Base-by-base conservation (phyloP, 2,113 vertebrate species). In the Sceloporus undulatus region DNA sequence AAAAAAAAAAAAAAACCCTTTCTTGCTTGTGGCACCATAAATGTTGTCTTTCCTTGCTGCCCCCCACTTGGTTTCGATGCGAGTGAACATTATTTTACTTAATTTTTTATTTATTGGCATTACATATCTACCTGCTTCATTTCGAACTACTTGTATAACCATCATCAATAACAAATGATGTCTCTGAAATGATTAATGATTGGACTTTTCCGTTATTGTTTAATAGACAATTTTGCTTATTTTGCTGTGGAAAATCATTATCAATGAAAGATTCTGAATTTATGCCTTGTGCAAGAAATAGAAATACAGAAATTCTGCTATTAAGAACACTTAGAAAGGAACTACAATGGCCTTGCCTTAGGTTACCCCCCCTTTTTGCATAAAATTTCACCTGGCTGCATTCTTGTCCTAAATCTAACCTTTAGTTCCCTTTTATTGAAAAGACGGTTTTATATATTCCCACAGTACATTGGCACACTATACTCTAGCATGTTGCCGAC, bases 391-490 rank as follows among this genome's bases (percentile, higher is more conserved):
- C 48, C 77, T 80, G 89, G 54, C 65, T 29, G 9, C 62, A 90
- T 87, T 80, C 38, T 59, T 5, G 70, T 92, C 27, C 86, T 70
- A 66, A 56, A 48, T 79, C 42, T 82, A 91, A 87, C 86, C 89
- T 87, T 90, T 89, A 90, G 89, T 92, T 94, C 79, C 81, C 81
- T 81, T 82, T 88, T 93, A 92, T 85, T 71, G 65, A 90, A 92
- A 84, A 82, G 76, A 54, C 88, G 3, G 0, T 92, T 94, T 89
- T 77, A 88, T 89, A 90, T n/a, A 92, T 87, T 91, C 93, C 90
- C 79, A 89, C 89, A 73, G 92, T 79, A 87, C 77, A 27, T 25
- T 92, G 74, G 56, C 74, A 52, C 3, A 2, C 10, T 56, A 73
- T 0, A 0, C 80, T 78, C 89, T 88, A 87, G 71, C 90, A 90